Conservation (phyloP, 2,888 invertebrate species). For the Hanleya hanleyi region DNA sequence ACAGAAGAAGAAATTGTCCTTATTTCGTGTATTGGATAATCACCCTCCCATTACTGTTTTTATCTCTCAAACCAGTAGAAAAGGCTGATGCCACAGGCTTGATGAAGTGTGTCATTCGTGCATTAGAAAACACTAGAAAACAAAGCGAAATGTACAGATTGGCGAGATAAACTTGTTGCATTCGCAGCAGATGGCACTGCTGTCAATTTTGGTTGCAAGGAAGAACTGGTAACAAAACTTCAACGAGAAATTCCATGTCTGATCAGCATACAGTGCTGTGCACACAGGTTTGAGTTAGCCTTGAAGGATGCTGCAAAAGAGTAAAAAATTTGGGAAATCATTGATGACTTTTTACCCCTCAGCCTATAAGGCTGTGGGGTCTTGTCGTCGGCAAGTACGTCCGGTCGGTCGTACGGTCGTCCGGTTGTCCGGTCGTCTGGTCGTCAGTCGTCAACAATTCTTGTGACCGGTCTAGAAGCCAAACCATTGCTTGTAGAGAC, state of each 20-base stretch:
- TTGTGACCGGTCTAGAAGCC: too few relatives aligned
- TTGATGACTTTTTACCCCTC: too few relatives aligned
- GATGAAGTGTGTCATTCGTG: not conserved
- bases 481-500: too few relatives aligned
- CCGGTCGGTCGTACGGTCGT: too few relatives aligned
- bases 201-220: not conserved
- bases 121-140: too few relatives aligned
- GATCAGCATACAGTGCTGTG: not conserved
- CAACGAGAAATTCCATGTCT: not conserved
- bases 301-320: not conserved
- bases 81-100: not conserved
- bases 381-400: too few relatives aligned
- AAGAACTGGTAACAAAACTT: not conserved
- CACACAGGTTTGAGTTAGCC: not conserved
- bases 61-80: not conserved
- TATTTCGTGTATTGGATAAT: not conserved
- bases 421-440: too few relatives aligned
- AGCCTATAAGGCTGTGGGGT: too few relatives aligned
- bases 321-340: not conserved
- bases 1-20: not conserved
- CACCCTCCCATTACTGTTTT: not conserved
- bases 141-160: not conserved
- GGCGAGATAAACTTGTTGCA: not conserved
- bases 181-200: not conserved
- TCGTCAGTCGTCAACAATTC: too few relatives aligned